Conservation (phyloP, 1,140 invertebrate species). For the Heliconius congener region DNA sequence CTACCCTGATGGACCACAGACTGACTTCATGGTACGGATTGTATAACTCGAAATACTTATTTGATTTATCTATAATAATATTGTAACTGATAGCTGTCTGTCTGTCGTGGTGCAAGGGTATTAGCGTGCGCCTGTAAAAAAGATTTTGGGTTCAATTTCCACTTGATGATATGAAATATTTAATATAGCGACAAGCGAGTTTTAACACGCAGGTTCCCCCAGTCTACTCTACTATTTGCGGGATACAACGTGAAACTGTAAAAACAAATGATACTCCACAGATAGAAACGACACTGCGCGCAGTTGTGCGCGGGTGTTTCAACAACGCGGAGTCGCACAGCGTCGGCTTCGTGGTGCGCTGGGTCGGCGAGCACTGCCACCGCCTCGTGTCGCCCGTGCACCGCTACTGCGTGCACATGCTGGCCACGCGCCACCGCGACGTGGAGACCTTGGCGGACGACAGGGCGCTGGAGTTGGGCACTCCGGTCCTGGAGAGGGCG, state of each 20-base stretch:
- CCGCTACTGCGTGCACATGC: conserved; percentile 86
- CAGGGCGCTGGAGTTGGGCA: conserved; percentile 86
- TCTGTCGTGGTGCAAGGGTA: too few relatives aligned
- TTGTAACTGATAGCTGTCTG: too few relatives aligned
- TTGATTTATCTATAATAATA: too few relatives aligned
- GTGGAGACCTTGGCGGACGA: conserved; percentile 81
- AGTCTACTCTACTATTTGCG: too few relatives aligned
- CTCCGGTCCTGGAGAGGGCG: conserved; percentile 86
- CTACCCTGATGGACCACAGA: conserved; percentile 84
- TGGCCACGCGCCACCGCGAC: conserved; percentile 89
- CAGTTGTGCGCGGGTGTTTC: conserved; percentile 89
- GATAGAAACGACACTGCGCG: conserved; percentile 85
- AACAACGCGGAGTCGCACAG: conserved; percentile 89
- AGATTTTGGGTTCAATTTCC: too few relatives aligned
- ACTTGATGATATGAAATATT: too few relatives aligned
- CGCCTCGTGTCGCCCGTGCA: conserved; percentile 89
- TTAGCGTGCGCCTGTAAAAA: too few relatives aligned
- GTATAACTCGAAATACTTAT: too few relatives aligned
- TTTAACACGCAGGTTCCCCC: too few relatives aligned
- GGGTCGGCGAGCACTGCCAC: conserved; percentile 89
- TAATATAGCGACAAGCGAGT: too few relatives aligned
- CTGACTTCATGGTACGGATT: conserved; percentile 78
- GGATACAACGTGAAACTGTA: too few relatives aligned
- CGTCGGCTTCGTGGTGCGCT: conserved; percentile 88
- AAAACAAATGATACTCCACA: conserved; percentile 42